Evolutionary conservation across 2,113 vertebrate species (phyloP).

Genomic region (Falco punctatus): DNA sequence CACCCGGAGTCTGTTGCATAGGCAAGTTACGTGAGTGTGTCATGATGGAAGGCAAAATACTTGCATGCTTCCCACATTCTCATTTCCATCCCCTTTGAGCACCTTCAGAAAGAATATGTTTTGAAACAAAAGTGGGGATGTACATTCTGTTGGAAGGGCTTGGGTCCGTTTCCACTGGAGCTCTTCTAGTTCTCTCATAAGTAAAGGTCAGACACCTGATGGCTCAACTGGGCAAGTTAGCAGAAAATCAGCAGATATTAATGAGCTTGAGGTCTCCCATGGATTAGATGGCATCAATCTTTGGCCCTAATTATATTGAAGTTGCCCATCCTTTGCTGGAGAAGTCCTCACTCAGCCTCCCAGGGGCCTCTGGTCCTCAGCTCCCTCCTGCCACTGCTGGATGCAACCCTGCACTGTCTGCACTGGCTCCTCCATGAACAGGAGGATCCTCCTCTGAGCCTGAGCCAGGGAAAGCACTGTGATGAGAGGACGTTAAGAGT

Average conservation of each 20-base stretch:
- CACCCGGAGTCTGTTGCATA: background rate
- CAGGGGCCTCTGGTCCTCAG: background rate
- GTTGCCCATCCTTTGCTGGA: background rate
- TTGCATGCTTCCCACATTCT: background rate
- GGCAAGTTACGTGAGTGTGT: background rate
- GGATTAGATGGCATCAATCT: background rate
- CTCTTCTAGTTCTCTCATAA: background rate
- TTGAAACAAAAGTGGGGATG: background rate
- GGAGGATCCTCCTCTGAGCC: background rate
- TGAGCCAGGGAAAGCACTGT: background rate
- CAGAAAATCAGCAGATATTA: background rate
- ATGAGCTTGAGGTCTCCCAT: background rate
- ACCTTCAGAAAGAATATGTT: background rate
- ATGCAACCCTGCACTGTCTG: background rate
- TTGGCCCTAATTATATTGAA: background rate
- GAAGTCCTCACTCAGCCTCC: background rate
- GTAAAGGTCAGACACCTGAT: background rate
- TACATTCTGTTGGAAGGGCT: background rate
- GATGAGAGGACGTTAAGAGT: background rate
- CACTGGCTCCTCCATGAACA: fast-evolving
- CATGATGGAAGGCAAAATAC: background rate
- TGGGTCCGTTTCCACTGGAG: background rate
- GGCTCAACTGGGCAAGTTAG: background rate
- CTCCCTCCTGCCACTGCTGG: background rate
- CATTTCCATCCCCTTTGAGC: background rate